Evolutionary conservation across 1,140 invertebrate genomes (phyloP).

Genomic region (Parapsyche elsis): DNA sequence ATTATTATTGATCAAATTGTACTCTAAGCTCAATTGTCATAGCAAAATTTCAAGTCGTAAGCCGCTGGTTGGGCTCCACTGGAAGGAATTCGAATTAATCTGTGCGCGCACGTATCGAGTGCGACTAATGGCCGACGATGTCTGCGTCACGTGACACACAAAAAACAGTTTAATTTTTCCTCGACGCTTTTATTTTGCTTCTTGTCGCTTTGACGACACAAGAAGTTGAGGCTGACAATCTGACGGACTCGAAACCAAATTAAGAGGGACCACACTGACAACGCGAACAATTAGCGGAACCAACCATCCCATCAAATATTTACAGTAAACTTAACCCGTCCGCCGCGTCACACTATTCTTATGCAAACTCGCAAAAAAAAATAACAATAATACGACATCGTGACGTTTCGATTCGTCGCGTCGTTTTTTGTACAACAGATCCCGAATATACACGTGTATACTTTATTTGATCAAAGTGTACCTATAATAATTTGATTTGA

Average conservation of each 20-base stretch:
- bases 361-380: constrained; percentile 5
- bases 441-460: too few relatives aligned
- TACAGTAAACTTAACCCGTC: constrained; percentile 10
- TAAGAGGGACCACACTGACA: constrained; percentile 18
- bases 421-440: too few relatives aligned
- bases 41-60: too few relatives aligned
- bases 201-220: neutral
- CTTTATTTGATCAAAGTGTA: too few relatives aligned
- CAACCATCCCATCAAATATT: constrained; percentile 10
- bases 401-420: constrained; percentile 16
- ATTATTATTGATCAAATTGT: too few relatives aligned
- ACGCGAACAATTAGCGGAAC: constrained; percentile 15
- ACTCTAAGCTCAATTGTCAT: too few relatives aligned
- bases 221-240: neutral
- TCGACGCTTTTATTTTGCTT: too few relatives aligned
- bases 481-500: too few relatives aligned
- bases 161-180: constrained; percentile 17
- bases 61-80: neutral
- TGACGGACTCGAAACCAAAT: neutral
- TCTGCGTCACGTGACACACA: constrained; percentile 19
- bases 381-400: neutral
- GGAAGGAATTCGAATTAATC: constrained; percentile 12
- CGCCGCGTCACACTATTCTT: neutral
- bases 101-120: constrained; percentile 10
- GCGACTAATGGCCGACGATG: constrained; percentile 19